Evolutionary conservation across 2,888 invertebrate species (phyloP), one percentile per base, ranked within the genome.

Genomic region (Furcula furcula): DNA sequence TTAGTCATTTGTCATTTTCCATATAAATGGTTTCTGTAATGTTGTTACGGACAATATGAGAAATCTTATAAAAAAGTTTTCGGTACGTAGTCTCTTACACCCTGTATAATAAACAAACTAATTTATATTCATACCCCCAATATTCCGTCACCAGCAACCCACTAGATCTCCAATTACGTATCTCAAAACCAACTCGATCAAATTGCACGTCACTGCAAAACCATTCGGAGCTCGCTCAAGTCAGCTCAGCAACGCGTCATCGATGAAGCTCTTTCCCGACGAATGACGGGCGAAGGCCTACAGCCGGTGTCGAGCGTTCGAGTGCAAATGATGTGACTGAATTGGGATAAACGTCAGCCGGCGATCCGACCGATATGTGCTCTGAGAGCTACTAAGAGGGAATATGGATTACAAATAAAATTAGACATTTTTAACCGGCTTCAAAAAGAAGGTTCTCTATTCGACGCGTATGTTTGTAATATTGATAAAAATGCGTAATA

Each of bases 261-360:
- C 36, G 34, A 28, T 34, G 30, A 55, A 21, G 37, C 46, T 45
- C 57, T 56, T 50, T 45, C 36, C 46, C 46, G 40, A 31, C 33
- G 39, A 46, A 53, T 62, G 61, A 62, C 64, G 51, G 37, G 32
- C 31, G 33, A 31, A 26, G 29, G 32, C 63, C 40, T 59, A 61
- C 65, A 51, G 38, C 32, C 32, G 34, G 31, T 34, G 44, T 21
- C 37, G 52, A 36, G 39, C 56, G 34, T 36, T 59, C 58, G 49
- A 71, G 72, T 70, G 68, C 58, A 64, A 71, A 65, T 67, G 61
- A 68, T 63, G 68, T 65, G 64, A 58, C 40, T 54, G 43, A 40
- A 36, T 15, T 40, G 56, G 42, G 40, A 52, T 56, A 55, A 59
- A 55, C 43, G 60, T 46, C 55, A 56, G 44, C 31, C 51, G 36